Percentiles rank a stretch among this genome's conserved stretches.
Conservation (phyloP, 2,113 vertebrate species). For the Erythrolamprus reginae region DNA sequence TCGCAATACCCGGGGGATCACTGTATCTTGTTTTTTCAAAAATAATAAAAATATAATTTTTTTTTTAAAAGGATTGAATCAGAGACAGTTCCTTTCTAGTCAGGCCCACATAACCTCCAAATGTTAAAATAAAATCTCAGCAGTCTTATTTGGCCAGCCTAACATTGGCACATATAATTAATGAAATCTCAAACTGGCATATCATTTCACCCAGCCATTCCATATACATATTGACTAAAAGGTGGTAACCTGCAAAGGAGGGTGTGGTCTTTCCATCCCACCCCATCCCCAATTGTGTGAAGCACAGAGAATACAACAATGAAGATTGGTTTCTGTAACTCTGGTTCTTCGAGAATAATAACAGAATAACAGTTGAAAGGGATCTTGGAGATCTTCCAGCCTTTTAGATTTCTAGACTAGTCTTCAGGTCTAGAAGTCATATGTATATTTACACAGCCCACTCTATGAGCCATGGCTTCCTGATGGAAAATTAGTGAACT, state of each 20-base stretch:
- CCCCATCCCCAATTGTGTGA: background rate
- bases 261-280: background rate
- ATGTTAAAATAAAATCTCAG: background rate
- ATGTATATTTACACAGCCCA: background rate
- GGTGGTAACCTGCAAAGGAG: background rate
- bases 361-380: background rate
- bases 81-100: background rate
- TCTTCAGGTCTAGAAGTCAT: background rate
- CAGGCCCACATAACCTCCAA: background rate
- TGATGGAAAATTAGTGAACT: background rate
- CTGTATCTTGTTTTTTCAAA: too few species aligned
- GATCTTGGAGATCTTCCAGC: background rate
- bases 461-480: background rate
- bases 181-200: background rate
- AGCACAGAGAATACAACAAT: background rate
- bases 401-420: background rate
- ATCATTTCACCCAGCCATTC: background rate
- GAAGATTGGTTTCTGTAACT: background rate
- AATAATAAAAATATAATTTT: too few species aligned
- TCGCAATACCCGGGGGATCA: too few species aligned
- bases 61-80: background rate
- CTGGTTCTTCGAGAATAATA: background rate
- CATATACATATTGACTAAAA: background rate
- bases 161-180: background rate
- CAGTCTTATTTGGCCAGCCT: background rate